A percentile compares a stretch with the other conserved stretches of the same genome.
phyloP scores from a whole-genome alignment of 2,888 invertebrate genomes.

The Corythucha ciliata region DNA sequence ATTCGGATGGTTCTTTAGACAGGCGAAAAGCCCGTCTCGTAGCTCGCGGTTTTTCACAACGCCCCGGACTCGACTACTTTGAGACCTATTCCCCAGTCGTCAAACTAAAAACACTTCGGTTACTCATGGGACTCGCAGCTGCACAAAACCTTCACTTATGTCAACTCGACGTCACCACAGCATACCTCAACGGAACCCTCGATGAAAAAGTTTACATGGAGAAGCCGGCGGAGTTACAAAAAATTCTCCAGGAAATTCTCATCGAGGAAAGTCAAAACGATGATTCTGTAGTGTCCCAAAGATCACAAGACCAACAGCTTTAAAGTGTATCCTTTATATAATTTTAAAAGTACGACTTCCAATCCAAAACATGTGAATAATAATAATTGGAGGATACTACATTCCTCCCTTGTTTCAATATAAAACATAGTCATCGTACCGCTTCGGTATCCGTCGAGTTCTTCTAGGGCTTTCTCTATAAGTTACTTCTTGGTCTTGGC shows the following conservation, averaged over 20 bases:
- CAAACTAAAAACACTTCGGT: background rate
- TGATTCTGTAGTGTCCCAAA: too few species aligned
- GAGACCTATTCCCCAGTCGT: constrained; percentile 9
- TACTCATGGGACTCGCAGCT: constrained; percentile 7
- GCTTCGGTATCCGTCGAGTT: too few species aligned
- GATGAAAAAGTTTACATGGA: constrained; percentile 10
- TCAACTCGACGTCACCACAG: constrained; percentile 9
- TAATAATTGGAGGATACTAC: too few species aligned
- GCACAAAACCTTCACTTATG: background rate
- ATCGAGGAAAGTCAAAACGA: background rate
- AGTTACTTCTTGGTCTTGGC: too few species aligned
- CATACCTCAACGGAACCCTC: background rate
- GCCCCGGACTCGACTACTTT: constrained; percentile 1
- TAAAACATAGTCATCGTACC: too few species aligned
- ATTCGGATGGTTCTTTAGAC: background rate
- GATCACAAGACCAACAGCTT: too few species aligned
- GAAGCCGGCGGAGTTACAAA: background rate
- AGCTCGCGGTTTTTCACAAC: constrained; percentile 2
- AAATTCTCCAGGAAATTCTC: constrained; percentile 3
- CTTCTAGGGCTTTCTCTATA: too few species aligned
- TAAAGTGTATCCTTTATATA: too few species aligned
- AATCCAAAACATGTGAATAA: too few species aligned
- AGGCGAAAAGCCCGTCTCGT: constrained; percentile 5
- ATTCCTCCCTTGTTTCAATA: too few species aligned
- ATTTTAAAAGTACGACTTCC: too few species aligned